Evolutionary conservation across 2,888 invertebrate species (phyloP).

Genomic region (Papilio protenor): DNA sequence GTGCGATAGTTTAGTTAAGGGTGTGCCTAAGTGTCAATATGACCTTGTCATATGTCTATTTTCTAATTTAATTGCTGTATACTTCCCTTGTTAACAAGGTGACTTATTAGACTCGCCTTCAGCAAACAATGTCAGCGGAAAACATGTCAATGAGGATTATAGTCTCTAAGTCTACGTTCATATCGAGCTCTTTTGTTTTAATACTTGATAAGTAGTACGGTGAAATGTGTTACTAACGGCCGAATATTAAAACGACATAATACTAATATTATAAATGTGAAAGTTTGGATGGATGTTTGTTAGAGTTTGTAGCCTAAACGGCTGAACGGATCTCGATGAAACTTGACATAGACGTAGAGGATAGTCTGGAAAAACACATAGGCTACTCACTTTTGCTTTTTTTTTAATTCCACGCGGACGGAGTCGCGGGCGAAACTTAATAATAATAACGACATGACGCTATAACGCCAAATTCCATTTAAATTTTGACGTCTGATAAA

Average conservation of each 20-base stretch:
- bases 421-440: no score
- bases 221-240: not conserved
- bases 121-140: constrained; percentile 25
- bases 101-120: constrained; percentile 32
- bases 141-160: constrained; percentile 32
- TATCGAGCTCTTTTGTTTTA: constrained; percentile 13
- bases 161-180: not conserved
- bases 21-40: not conserved
- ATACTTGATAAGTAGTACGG: not conserved
- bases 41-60: constrained; percentile 5
- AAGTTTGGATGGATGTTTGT: no score
- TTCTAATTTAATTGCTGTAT: constrained; percentile 25
- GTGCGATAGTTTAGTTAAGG: no score
- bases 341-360: no score
- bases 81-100: constrained; percentile 23
- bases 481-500: not conserved
- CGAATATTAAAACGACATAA: no score
- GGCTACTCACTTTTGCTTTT: no score
- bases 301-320: no score
- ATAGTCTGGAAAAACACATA: no score
- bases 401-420: no score
- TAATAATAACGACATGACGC: not conserved
- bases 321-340: no score
- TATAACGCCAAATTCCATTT: no score
- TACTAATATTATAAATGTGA: no score